These are phyloP conservation scores for Dicaeum eximium DNA, from an alignment of 2,113 vertebrate species.

Conservation along the genomic window DNA sequence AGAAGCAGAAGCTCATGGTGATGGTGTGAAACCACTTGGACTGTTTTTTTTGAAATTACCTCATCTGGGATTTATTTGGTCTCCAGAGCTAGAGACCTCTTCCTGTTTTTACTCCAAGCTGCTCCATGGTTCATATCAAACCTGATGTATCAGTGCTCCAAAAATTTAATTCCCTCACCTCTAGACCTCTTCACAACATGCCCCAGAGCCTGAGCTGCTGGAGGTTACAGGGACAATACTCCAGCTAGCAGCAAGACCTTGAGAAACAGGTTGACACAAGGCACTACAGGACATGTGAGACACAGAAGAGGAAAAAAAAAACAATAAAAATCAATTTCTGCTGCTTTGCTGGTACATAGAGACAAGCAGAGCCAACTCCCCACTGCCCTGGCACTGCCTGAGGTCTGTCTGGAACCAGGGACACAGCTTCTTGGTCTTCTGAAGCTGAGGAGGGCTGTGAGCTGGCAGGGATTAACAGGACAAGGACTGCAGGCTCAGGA, in stretches of 20 bases:
- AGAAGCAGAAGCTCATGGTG: background rate
- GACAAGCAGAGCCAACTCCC: background rate
- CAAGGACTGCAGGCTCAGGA: background rate
- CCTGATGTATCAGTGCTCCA: background rate
- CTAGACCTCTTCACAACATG: background rate
- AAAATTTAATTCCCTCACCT: background rate
- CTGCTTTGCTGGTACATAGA: background rate
- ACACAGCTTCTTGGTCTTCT: background rate
- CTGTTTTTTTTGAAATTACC: background rate
- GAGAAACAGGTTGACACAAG: background rate
- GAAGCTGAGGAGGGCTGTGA: background rate
- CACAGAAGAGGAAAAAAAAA: accelerated
- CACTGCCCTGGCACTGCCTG: accelerated
- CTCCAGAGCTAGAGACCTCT: background rate
- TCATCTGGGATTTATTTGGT: background rate
- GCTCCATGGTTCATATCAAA: background rate
- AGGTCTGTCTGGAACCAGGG: background rate
- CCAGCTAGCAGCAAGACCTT: background rate
- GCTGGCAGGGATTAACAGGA: background rate
- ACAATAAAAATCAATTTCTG: background rate
- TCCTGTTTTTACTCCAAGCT: background rate
- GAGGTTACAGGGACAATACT: background rate
- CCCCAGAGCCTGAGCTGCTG: background rate
- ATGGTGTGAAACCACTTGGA: background rate
- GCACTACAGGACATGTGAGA: background rate